Conservation (phyloP, 2,797 vertebrate genomes). For the Atherinosoma microstoma region DNA sequence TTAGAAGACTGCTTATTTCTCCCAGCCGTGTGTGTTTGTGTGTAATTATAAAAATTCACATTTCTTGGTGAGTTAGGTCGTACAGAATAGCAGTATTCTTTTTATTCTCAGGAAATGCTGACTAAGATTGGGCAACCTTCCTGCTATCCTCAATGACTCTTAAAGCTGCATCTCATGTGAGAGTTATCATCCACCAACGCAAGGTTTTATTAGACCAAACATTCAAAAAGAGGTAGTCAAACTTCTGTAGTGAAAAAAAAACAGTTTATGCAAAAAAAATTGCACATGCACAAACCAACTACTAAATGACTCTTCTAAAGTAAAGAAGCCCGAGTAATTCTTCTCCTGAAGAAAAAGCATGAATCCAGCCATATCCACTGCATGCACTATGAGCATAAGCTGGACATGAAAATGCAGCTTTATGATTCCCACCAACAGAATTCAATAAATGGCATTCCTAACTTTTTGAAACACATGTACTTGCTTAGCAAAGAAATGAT, state of each 20-base stretch:
- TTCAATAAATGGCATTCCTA: neutral
- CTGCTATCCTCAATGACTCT: constrained; percentile 47
- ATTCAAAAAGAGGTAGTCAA: neutral
- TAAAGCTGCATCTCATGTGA: neutral
- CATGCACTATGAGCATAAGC: no score
- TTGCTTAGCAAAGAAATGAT: neutral
- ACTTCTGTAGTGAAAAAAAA: constrained; percentile 24
- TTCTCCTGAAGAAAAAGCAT: constrained; percentile 6
- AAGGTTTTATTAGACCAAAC: constrained; percentile 35
- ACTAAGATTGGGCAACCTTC: constrained; percentile 29
- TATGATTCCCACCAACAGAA: neutral
- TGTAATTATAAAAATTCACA: constrained; percentile 39
- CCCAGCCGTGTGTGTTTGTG: constrained; percentile 35
- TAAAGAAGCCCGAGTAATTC: constrained; percentile 4
- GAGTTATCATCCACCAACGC: constrained; percentile 27
- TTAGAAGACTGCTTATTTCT: constrained; percentile 36
- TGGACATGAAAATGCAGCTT: neutral
- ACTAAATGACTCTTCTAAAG: neutral
- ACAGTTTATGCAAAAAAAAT: neutral
- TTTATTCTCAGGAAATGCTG: constrained; percentile 32
- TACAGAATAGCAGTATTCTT: constrained; percentile 4
- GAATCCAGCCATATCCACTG: neutral
- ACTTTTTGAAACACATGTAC: neutral
- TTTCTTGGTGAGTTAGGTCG: constrained; percentile 47
- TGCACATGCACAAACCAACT: neutral